Percentiles rank a stretch among this genome's conserved stretches.
These are phyloP conservation scores for Poeciliopsis paucimaculata DNA, from an alignment of 2,797 vertebrate species.

Conservation along the genomic window DNA sequence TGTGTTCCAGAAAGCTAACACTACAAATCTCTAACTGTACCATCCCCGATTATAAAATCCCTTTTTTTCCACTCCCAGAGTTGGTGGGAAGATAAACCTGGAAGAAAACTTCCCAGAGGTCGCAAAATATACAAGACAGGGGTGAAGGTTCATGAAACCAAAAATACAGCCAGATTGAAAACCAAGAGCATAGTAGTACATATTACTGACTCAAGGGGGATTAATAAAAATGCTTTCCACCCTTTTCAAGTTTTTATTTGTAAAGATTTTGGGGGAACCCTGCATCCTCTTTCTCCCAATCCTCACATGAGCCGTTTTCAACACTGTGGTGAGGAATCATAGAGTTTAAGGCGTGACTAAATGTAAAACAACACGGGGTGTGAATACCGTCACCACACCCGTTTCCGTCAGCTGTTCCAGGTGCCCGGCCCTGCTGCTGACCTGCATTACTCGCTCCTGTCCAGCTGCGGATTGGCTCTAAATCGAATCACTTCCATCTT, in stretches of 20 bases:
- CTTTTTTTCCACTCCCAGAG: background rate
- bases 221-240: background rate
- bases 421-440: constrained; percentile 32
- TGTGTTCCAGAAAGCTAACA: background rate
- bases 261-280: background rate
- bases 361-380: background rate
- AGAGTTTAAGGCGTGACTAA: background rate
- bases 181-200: background rate
- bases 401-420: constrained; percentile 25
- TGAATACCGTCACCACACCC: background rate
- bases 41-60: background rate
- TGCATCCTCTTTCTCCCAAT: background rate
- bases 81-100: background rate
- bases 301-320: background rate
- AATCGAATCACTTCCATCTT: constrained; percentile 65
- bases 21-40: background rate
- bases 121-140: background rate
- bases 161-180: background rate
- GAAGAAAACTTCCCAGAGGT: background rate
- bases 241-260: background rate
- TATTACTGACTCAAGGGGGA: background rate
- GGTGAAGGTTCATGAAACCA: background rate
- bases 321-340: background rate
- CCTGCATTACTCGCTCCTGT: constrained; percentile 44
- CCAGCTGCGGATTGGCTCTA: constrained; percentile 43